phyloP scores from a whole-genome alignment of 2,888 invertebrate species.

The Carterocephalus palaemon region DNA sequence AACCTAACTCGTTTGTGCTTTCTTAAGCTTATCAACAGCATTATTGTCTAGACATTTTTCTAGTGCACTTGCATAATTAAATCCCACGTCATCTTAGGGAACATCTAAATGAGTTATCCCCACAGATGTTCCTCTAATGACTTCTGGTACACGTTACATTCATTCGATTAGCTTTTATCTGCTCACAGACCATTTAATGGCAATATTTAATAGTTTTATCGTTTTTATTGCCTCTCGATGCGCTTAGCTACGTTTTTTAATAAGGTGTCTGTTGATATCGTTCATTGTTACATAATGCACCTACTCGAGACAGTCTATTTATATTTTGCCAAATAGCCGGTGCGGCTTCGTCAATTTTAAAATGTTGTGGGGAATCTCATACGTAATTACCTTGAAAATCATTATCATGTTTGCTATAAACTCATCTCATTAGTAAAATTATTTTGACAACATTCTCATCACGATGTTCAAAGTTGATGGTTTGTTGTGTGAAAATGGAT shows the following conservation, averaged over 20 bases:
- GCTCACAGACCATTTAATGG: neutral
- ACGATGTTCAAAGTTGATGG: neutral
- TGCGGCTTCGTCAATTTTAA: neutral
- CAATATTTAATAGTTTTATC: constrained; percentile 35
- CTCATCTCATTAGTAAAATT: neutral
- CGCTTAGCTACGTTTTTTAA: constrained; percentile 30
- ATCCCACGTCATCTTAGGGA: neutral
- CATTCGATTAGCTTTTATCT: constrained; percentile 4
- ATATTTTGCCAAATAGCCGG: constrained; percentile 7
- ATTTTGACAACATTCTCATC: constrained; percentile 1
- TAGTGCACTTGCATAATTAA: too few relatives aligned
- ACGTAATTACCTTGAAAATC: too few relatives aligned
- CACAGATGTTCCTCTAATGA: constrained; percentile 7
- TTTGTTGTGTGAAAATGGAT: neutral
- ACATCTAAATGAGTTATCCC: constrained; percentile 1
- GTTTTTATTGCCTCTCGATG: constrained; percentile 34
- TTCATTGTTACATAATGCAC: constrained; percentile 19
- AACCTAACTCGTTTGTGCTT: too few relatives aligned
- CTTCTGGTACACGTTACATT: constrained; percentile 7
- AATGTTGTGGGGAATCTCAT: too few relatives aligned
- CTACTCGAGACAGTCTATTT: constrained; percentile 11
- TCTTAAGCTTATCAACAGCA: too few relatives aligned
- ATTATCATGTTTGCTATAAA: neutral
- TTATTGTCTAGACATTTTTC: too few relatives aligned
- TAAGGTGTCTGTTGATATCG: constrained; percentile 37